phyloP scores from a whole-genome alignment of 2,797 vertebrate genomes.

The Muscicapa comitata region DNA sequence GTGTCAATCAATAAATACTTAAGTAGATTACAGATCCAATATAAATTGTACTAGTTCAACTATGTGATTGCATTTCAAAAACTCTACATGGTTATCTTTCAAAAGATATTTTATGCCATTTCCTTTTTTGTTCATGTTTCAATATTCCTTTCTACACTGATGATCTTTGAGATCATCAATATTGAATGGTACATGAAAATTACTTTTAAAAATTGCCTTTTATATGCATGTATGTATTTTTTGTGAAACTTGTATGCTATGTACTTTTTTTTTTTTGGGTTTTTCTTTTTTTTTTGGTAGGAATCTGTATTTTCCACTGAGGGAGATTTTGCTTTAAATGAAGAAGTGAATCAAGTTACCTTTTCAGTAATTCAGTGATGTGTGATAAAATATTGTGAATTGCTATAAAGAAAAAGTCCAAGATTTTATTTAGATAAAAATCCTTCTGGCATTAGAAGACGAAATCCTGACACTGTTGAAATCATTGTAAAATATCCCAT shows the following conservation, averaged over 20 bases:
- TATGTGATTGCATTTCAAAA: slow-evolving; percentile 11
- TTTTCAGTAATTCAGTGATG: neutral
- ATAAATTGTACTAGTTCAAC: slow-evolving; percentile 27
- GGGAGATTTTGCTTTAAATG: neutral
- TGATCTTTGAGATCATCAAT: neutral
- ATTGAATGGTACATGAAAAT: neutral
- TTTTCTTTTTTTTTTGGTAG: slow-evolving; percentile 3
- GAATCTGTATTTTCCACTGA: neutral
- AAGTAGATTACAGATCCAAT: slow-evolving; percentile 58
- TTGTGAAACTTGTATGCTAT: neutral
- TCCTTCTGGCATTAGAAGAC: neutral
- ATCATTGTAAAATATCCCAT: slow-evolving; percentile 22
- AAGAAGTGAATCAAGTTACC: neutral
- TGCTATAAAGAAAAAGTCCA: neutral
- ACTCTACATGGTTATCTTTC: neutral
- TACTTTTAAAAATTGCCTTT: neutral
- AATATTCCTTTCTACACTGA: neutral
- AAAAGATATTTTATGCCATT: neutral
- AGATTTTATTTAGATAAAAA: slow-evolving; percentile 49
- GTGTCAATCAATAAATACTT: slow-evolving; percentile 63
- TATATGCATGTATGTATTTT: neutral
- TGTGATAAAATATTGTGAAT: slow-evolving; percentile 6
- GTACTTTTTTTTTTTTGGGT: neutral
- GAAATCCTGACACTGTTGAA: slow-evolving; percentile 40
- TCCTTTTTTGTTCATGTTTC: neutral